phyloP scores from a whole-genome alignment of 2,797 vertebrate genomes.

The Corythornis leucogaster region DNA sequence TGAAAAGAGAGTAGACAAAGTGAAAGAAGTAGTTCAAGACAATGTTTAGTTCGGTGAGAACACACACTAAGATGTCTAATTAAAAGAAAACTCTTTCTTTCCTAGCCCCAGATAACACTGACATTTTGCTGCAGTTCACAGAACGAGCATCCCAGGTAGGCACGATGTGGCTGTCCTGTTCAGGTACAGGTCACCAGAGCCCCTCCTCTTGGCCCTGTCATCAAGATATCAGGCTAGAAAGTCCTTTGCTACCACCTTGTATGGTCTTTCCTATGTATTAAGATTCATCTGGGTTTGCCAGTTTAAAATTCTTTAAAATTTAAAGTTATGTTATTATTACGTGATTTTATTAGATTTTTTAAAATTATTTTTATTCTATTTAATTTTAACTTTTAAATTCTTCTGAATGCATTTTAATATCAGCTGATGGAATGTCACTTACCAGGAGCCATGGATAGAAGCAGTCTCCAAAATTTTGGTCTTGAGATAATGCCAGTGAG shows the following conservation, averaged over 20 bases:
- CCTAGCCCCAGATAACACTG: not conserved
- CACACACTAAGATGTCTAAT: not conserved
- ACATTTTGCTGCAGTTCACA: not conserved
- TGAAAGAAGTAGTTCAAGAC: not conserved
- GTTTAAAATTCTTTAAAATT: not conserved
- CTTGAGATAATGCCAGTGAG: not conserved
- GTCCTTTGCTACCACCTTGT: not conserved
- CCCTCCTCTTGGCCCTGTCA: not conserved
- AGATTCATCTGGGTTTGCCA: not conserved
- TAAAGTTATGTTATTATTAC: not conserved
- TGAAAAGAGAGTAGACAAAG: not conserved
- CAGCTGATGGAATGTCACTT: not conserved
- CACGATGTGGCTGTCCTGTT: not conserved
- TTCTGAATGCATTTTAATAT: not conserved
- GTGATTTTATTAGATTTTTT: not conserved
- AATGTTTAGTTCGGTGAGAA: not conserved
- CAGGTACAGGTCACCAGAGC: not conserved
- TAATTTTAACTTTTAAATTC: not conserved
- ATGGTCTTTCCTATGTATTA: not conserved
- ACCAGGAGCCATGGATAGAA: not conserved
- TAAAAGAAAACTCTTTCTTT: not conserved
- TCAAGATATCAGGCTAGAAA: not conserved
- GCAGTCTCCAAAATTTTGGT: not conserved
- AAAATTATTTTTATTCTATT: not conserved
- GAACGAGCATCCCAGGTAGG: not conserved